A percentile compares a stretch with the other conserved stretches of the same genome.
These are phyloP conservation scores for Clarias magur DNA, from an alignment of 2,113 vertebrate genomes.

Conservation along the genomic window DNA sequence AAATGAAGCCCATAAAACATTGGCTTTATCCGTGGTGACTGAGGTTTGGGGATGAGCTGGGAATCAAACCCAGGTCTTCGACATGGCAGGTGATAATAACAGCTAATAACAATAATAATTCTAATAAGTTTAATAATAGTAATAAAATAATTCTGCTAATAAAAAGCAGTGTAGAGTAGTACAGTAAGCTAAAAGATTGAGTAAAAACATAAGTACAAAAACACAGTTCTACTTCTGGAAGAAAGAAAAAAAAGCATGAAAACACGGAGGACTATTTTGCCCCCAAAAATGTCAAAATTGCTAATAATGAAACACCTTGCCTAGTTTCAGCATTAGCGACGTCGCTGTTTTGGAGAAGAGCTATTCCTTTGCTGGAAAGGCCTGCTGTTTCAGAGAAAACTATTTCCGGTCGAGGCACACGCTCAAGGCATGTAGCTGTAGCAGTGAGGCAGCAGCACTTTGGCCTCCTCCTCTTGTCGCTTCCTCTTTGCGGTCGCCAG, in stretches of 20 bases:
- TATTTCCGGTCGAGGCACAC: conserved; percentile 41
- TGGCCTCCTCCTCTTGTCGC: conserved; percentile 30
- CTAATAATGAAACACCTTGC: not conserved
- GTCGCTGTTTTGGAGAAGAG: not conserved
- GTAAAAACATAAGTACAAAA: not conserved
- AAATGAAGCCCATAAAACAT: not conserved
- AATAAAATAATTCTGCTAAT: not conserved
- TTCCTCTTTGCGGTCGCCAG: conserved; percentile 49
- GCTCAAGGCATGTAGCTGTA: conserved; percentile 3
- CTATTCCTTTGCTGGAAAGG: conserved; percentile 18
- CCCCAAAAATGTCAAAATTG: not conserved
- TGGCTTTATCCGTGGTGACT: not conserved
- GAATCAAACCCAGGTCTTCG: no score
- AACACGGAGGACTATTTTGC: not conserved
- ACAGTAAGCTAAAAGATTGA: not conserved
- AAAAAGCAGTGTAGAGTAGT: not conserved
- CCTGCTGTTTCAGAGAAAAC: conserved; percentile 35
- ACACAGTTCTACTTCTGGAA: not conserved
- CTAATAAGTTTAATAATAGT: not conserved
- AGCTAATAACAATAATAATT: no score
- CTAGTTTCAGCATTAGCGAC: not conserved
- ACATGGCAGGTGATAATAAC: no score
- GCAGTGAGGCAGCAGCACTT: conserved; percentile 17
- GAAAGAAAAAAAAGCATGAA: not conserved
- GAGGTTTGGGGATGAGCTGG: no score